A percentile compares a stretch with the other conserved stretches of the same genome.
phyloP scores from a whole-genome alignment of 2,888 invertebrate species.

The Phortica okadai region DNA sequence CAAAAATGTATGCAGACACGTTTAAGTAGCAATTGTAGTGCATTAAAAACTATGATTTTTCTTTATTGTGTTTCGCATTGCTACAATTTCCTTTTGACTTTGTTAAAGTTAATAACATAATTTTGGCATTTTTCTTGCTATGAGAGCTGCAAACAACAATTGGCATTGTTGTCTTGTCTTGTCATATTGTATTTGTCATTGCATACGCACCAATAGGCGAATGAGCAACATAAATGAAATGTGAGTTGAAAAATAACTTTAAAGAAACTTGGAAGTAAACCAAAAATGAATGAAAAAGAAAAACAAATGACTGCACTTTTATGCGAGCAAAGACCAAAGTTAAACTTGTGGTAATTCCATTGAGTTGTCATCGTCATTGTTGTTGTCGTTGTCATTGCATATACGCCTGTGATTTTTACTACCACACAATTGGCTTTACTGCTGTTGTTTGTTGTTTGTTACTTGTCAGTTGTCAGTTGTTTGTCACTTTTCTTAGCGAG shows the following conservation, averaged over 20 bases:
- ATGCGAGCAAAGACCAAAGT: constrained; percentile 11
- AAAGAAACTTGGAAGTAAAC: constrained; percentile 1
- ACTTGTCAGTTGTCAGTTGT: constrained; percentile 13
- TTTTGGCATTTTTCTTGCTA: constrained; percentile 17
- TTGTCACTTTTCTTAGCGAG: constrained; percentile 12
- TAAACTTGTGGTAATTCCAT: constrained; percentile 6
- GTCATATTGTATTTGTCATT: constrained; percentile 4
- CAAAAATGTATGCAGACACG: background rate
- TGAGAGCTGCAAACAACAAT: constrained; percentile 5
- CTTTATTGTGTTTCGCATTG: background rate
- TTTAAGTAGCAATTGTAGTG: background rate
- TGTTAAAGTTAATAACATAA: constrained; percentile 23
- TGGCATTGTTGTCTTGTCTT: constrained; percentile 26
- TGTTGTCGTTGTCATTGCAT: background rate
- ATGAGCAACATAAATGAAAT: constrained; percentile 16
- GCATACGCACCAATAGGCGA: constrained; percentile 15
- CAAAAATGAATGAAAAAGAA: background rate
- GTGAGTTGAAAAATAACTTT: constrained; percentile 4
- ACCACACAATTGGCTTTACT: constrained; percentile 8
- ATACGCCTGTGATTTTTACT: background rate
- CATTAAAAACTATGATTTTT: constrained; percentile 3
- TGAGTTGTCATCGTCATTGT: constrained; percentile 3
- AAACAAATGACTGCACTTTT: constrained; percentile 20
- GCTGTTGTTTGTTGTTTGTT: background rate
- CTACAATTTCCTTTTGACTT: constrained; percentile 16